Evolutionary conservation across 2,888 invertebrate species (phyloP), one percentile per base, ranked within the genome.

Genomic region (Tiphia femorata): DNA sequence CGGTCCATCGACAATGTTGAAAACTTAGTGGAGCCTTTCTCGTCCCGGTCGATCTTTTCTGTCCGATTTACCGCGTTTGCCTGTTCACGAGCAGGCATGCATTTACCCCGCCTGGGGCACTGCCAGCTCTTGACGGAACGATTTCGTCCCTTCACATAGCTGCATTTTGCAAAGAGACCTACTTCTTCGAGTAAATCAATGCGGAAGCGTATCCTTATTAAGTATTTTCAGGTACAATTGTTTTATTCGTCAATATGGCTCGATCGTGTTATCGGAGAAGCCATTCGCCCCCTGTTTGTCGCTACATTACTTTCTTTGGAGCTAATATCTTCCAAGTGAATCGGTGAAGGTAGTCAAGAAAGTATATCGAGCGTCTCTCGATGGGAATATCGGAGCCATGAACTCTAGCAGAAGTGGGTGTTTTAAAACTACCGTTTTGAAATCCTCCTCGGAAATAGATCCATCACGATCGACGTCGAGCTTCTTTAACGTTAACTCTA

Each of bases 391-490:
- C 8, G 82, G 83, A 1, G 82, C 83, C 75, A 83, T 72, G 37
- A 73, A 77, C 51, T 83, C 79, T 20, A 82, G 55, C 27, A 79
- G 70, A 2, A 79, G 67, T 5, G 35, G 47, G 62, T 78, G 71
- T 42, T 66, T 74, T 2, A 84, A 80, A 1, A 89, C 87, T 1
- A 87, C 84, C 1, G 73, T 75, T 44, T 78, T 76, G 72, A 86
- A 90, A 78, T 90, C 90, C 4, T 77, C 70, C 43, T 77, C 72
- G 1, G 81, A 78, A 7, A 90, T 80, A 52, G 85, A 80, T 2
- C 88, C 87, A 73, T 89, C 89, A 46, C 86, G 86, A 70, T 89
- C 89, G 21, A 81, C 72, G 68, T 90, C 90, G 77, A 89, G 75
- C 76, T 87, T 87, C 67, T 87, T 87, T 40, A 89, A 71, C 19